These are phyloP conservation scores for Rhodeus uyekii DNA, from an alignment of 2,797 vertebrate genomes.

Conservation along the genomic window DNA sequence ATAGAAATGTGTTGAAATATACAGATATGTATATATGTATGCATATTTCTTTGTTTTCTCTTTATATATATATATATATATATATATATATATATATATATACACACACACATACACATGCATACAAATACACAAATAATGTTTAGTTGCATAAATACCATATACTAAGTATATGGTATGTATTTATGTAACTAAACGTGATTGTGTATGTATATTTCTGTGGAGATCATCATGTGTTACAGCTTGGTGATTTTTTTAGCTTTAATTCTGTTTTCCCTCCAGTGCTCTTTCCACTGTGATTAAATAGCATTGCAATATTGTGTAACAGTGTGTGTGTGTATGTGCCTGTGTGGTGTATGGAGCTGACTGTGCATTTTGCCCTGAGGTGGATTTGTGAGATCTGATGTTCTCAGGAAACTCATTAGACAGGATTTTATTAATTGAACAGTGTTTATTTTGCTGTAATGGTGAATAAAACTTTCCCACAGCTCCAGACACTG, in stretches of 20 bases:
- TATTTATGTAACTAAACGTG: not conserved
- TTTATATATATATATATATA: no score
- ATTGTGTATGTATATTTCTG: not conserved
- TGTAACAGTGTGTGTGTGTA: not conserved
- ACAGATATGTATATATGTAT: no score
- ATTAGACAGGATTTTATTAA: conserved; percentile 45
- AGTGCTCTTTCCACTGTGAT: conserved; percentile 22
- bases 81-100: no score
- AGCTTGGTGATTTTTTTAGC: not conserved
- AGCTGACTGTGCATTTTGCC: conserved; percentile 34
- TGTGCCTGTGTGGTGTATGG: not conserved
- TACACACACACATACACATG: no score
- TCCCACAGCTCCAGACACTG: not conserved
- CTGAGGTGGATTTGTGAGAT: conserved; percentile 6
- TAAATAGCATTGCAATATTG: conserved; percentile 20
- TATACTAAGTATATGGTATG: no score
- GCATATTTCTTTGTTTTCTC: no score
- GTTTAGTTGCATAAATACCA: no score
- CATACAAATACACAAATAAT: no score
- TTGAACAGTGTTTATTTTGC: conserved; percentile 26
- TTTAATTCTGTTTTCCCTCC: not conserved
- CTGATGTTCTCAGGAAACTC: conserved; percentile 22
- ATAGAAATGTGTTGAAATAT: no score
- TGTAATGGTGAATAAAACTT: not conserved
- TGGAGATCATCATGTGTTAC: not conserved